A percentile compares a stretch with the other conserved stretches of the same genome.
phyloP scores from a whole-genome alignment of 2,113 vertebrate species.

The Carassius gibelio region DNA sequence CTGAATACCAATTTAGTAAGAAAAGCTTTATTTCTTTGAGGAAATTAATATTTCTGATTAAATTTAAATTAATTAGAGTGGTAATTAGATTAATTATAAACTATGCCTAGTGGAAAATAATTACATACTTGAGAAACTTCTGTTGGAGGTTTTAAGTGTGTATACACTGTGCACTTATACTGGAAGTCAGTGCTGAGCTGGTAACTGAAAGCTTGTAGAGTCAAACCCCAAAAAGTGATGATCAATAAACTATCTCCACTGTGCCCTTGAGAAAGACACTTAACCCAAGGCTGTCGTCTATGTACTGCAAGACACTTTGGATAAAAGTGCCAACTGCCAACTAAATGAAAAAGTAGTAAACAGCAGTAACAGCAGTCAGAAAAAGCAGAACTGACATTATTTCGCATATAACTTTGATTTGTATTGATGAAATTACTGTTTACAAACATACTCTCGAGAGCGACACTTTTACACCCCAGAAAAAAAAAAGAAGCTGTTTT shows the following conservation, averaged over 20 bases:
- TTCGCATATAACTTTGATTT: neutral
- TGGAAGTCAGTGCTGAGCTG: neutral
- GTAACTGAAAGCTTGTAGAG: neutral
- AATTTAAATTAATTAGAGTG: constrained; percentile 11
- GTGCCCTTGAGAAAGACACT: constrained; percentile 10
- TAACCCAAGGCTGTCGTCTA: neutral
- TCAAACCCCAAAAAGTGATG: neutral
- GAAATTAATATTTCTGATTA: constrained; percentile 11
- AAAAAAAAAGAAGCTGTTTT: neutral
- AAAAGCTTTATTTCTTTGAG: constrained; percentile 27
- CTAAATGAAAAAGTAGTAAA: constrained; percentile 15
- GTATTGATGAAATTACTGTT: neutral
- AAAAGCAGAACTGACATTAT: neutral
- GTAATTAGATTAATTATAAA: constrained; percentile 20
- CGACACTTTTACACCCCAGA: neutral
- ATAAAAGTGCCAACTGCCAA: neutral
- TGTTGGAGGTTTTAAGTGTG: neutral
- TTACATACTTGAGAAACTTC: neutral
- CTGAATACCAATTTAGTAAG: constrained; percentile 2
- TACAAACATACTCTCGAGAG: neutral
- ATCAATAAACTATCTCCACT: constrained; percentile 19
- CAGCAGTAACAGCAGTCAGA: neutral
- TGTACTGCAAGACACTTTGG: neutral
- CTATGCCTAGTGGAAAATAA: neutral
- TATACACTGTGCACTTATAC: neutral